Evolutionary conservation across 2,888 invertebrate species (phyloP).

Genomic region (Drosophila atripex): DNA sequence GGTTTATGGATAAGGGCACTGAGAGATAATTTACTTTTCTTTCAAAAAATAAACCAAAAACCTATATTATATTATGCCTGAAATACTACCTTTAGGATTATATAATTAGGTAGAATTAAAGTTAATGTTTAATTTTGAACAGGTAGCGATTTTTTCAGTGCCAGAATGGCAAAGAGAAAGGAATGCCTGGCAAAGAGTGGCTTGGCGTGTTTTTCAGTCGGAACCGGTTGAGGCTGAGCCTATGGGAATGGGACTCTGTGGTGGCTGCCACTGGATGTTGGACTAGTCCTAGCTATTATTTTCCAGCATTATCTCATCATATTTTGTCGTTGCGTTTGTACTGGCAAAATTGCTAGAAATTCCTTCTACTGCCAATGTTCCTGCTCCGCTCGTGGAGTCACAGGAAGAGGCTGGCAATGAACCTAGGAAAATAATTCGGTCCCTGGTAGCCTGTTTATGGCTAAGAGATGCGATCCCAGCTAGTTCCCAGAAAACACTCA

Average conservation of each 20-base stretch:
- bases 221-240: slow-evolving; percentile 28
- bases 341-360: slow-evolving; percentile 21
- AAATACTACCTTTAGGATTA: no score
- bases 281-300: slow-evolving; percentile 50
- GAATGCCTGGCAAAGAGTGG: slow-evolving; percentile 17
- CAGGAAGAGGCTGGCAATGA: slow-evolving; percentile 53
- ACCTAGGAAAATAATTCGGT: slow-evolving; percentile 15
- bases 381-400: slow-evolving; percentile 8
- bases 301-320: slow-evolving; percentile 64
- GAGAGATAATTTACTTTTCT: not conserved
- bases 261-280: slow-evolving; percentile 33
- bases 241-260: slow-evolving; percentile 17
- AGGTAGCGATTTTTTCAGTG: slow-evolving; percentile 4
- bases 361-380: slow-evolving; percentile 7
- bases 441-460: slow-evolving; percentile 34
- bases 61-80: no score
- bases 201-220: slow-evolving; percentile 22
- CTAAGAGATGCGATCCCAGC: slow-evolving; percentile 50
- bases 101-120: no score
- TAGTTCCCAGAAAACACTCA: slow-evolving; percentile 65
- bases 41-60: not conserved
- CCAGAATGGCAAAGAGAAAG: not conserved
- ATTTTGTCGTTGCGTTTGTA: slow-evolving; percentile 47
- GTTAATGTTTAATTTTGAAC: no score
- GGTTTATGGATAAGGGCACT: not conserved